Conservation (phyloP, 2,113 vertebrate species). For the Pygoscelis adeliae region DNA sequence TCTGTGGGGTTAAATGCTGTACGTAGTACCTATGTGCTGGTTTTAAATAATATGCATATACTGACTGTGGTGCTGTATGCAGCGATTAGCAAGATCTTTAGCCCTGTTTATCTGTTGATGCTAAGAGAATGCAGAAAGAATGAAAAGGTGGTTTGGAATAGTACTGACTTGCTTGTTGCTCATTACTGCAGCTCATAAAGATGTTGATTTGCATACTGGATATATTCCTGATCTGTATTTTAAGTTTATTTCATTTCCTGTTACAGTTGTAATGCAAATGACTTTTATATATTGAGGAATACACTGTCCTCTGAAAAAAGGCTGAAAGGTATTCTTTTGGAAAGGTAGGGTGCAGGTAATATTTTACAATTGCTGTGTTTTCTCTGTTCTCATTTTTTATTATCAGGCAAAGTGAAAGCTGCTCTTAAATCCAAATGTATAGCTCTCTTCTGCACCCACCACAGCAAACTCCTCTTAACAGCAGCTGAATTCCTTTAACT, state of each 20-base stretch:
- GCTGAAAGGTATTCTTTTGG: background rate
- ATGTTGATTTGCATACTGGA: constrained; percentile 4
- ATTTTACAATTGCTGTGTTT: background rate
- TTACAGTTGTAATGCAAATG: background rate
- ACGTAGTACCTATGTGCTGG: background rate
- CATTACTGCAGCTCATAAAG: constrained; percentile 9
- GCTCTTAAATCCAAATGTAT: background rate
- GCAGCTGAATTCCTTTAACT: background rate
- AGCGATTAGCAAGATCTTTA: background rate
- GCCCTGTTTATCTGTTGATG: background rate
- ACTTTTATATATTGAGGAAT: background rate
- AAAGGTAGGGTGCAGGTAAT: background rate
- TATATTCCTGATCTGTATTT: background rate
- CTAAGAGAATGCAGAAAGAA: background rate
- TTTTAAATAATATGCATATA: background rate
- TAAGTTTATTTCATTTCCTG: constrained; percentile 11
- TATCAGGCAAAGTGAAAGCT: background rate
- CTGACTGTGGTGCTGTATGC: background rate
- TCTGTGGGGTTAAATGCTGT: background rate
- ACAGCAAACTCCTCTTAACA: background rate
- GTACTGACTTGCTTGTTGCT: constrained; percentile 6
- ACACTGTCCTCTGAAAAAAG: background rate
- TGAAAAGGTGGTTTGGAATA: constrained; percentile 24
- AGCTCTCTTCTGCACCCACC: background rate
- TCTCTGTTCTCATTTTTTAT: background rate